Conservation (phyloP, 2,113 vertebrate species). For the Amblyopsis rosae region DNA sequence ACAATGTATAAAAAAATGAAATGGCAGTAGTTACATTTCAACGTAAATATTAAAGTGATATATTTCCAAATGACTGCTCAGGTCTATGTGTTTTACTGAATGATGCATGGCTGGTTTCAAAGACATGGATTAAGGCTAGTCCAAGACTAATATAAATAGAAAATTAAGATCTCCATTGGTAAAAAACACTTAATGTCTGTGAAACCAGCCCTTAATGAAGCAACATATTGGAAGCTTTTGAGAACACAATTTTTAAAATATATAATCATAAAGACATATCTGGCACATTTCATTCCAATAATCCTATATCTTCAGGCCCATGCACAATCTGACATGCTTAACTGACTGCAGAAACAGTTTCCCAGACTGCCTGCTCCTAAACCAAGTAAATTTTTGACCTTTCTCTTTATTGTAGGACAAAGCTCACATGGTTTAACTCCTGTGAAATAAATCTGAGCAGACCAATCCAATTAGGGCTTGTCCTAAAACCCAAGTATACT, state of each 20-base stretch:
- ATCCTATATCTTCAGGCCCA: constrained; percentile 18
- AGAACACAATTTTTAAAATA: constrained; percentile 11
- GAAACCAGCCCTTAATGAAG: constrained; percentile 44
- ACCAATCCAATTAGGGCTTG: too few species aligned
- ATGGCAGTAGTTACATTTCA: constrained; percentile 78
- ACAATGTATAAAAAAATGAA: constrained; percentile 72
- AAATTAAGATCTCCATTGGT: constrained; percentile 10
- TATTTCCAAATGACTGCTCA: constrained; percentile 65
- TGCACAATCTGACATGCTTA: constrained; percentile 13
- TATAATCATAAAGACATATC: constrained; percentile 48
- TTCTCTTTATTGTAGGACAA: too few species aligned
- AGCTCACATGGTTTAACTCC: too few species aligned
- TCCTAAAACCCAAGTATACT: too few species aligned
- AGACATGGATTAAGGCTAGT: too few species aligned
- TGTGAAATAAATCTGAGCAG: too few species aligned
- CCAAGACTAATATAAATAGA: too few species aligned
- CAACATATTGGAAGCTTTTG: constrained; percentile 8
- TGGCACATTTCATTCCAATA: constrained; percentile 34
- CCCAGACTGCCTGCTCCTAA: not conserved
- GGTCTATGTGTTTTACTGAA: constrained; percentile 41
- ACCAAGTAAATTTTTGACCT: constrained; percentile 8
- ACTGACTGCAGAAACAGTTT: not conserved
- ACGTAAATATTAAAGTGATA: constrained; percentile 75
- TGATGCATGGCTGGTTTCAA: too few species aligned
- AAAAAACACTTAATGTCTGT: constrained; percentile 41